These are phyloP conservation scores for Sorex fumeus DNA, from an alignment of 2,113 vertebrate genomes.

Conservation along the genomic window DNA sequence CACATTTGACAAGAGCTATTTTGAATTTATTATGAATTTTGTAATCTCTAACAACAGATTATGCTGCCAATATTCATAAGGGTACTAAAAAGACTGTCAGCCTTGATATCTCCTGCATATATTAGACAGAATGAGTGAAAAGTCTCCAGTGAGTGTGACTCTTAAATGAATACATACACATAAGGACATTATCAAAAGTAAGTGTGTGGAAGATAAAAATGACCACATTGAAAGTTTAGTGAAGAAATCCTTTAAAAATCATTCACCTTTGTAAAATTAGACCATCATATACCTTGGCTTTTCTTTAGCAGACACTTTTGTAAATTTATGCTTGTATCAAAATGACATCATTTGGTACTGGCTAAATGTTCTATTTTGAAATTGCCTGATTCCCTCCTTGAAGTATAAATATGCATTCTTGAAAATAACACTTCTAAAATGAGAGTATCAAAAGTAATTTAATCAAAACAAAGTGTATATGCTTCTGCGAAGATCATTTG, in stretches of 20 bases:
- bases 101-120: conserved; percentile 36
- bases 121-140: conserved; percentile 23
- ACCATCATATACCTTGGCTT: not conserved
- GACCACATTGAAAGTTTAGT: not conserved
- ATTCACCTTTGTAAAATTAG: not conserved
- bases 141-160: conserved; percentile 26
- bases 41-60: conserved; percentile 80
- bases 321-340: not conserved
- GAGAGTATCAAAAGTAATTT: not conserved
- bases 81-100: conserved; percentile 29
- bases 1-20: conserved; percentile 60
- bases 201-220: conserved; percentile 6
- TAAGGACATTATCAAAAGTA: conserved; percentile 51
- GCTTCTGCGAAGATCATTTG: not conserved
- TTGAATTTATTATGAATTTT: conserved; percentile 78
- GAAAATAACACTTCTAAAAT: conserved; percentile 1
- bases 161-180: conserved; percentile 49
- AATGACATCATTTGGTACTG: not conserved
- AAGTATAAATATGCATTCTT: not conserved
- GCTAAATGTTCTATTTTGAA: not conserved
- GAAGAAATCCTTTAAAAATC: not conserved
- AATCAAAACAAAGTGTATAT: not conserved
- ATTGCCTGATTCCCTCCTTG: not conserved
- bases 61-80: conserved; percentile 47
- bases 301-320: not conserved